Evolutionary conservation across 1,140 invertebrate genomes (phyloP), one percentile per base, ranked within the genome.

Genomic region (Drosophila dunni): DNA sequence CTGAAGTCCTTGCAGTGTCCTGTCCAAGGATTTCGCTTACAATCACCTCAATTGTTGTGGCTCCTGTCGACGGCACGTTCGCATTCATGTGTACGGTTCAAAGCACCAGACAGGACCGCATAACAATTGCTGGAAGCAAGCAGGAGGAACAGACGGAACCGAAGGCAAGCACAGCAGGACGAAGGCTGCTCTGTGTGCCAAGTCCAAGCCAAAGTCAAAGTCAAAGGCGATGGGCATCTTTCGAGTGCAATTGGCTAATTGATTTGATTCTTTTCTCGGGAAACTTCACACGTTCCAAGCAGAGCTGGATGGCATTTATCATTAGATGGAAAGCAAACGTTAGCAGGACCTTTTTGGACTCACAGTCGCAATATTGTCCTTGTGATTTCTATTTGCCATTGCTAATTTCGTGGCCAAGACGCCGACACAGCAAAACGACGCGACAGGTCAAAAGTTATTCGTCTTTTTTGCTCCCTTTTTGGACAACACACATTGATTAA

Each of bases 161-260:
- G 24, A 29, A 5, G 24, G 6, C 3, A 15, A 13, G 24, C 34
- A 8, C 40, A 11, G 61, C 29, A 46, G 29, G 10, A 48, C 5
- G 29, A 44, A 7, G 9, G 13, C 2, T 29, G 0, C 24, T 29
- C 10, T 36, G 9, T 51, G 48, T 45, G 17, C 72, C 46, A 69
- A 51, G 61, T 58, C 36, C 53, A 58, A 50, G 54, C 67, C 70
- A 67, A 67, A 56, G 54, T 42, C 73, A 53, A 70, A 53, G 62
- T 60, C 58, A 48, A 44, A 60, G 78, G 64, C 61, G 64, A 58
- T 75, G 79, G 67, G 61, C 79, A 72, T 83, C 77, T 89, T 53
- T 83, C 73, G 65, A 89, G 84, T 83, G 83, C 85, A 88, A 88
- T 88, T 88, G 83, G 83, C 83, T 88, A 88, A 88, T 88, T 88